These are phyloP conservation scores for Craseonycteris thonglongyai DNA, from an alignment of 2,113 vertebrate species.

Conservation along the genomic window DNA sequence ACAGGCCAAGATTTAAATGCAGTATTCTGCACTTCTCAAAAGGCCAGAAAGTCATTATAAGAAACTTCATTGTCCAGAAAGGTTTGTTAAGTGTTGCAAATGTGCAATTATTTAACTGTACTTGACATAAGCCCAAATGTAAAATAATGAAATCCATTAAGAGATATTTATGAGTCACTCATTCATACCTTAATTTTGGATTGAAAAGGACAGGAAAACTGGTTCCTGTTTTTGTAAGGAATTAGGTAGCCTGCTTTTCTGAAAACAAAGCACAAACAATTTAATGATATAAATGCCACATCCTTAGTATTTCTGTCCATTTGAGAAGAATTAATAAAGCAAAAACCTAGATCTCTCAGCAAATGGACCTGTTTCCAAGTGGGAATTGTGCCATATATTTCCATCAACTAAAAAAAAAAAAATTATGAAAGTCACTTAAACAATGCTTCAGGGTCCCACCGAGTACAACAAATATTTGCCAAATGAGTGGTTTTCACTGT, in stretches of 20 bases:
- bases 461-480: background rate
- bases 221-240: background rate
- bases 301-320: slow-evolving; percentile 1
- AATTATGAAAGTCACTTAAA: background rate
- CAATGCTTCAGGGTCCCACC: background rate
- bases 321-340: background rate
- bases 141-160: background rate
- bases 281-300: background rate
- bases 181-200: background rate
- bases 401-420: background rate
- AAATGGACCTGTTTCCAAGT: background rate
- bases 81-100: background rate
- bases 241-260: slow-evolving; percentile 13
- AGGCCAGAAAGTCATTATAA: no score
- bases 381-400: background rate
- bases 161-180: background rate
- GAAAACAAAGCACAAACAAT: background rate
- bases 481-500: background rate
- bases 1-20: no score
- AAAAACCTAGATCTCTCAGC: background rate
- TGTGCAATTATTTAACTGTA: background rate
- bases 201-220: slow-evolving; percentile 26
- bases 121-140: background rate
- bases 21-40: no score
- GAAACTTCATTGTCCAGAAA: no score